Evolutionary conservation across 2,797 vertebrate genomes (phyloP), one percentile per base, ranked within the genome.

Genomic region (Lutra lutra): DNA sequence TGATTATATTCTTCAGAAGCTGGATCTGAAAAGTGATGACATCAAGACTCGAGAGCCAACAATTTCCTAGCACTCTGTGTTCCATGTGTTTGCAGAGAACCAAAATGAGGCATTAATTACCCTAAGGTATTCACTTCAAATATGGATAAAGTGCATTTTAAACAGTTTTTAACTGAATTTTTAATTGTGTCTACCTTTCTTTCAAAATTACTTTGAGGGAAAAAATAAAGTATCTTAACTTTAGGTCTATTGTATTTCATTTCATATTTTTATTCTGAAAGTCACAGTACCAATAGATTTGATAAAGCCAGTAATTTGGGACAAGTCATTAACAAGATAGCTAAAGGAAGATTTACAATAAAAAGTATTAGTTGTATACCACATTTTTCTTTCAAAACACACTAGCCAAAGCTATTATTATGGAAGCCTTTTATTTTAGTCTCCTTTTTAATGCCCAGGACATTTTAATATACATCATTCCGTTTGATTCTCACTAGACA

Each of bases 311-410:
- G 58, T 75, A 60, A 79, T 93, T 87, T 88, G 46, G 6, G 91
- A 64, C 75, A 18, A 38, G 18, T n/a, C 18, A 38, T 56, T 94
- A 79, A 48, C 10, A 78, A 96, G 91, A 90, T 62, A 93, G 62
- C 13, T 20, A 89, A 91, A 48, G n/a, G 15, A n/a, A 94, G 10
- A 4, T 84, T 72, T 92, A 58, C 9, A 83, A 32, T 70, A 25
- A 88, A 92, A 88, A 88, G 64, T 46, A 40, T 68, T 72, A 86
- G 20, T 58, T 1, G 29, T 35, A 72, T 62, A 25, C 11, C 5
- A 91, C n/a, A 43, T 58, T 48, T 93, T 85, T 79, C 15, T 84
- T 95, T 91, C 12, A 92, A 93, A 94, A 87, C 78, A 78, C 3
- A 89, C 27, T 29, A 1, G 23, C 54, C 35, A 83, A 90, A 84